Evolutionary conservation across 1,140 invertebrate genomes (phyloP).

Genomic region (Drosophila setifemur): DNA sequence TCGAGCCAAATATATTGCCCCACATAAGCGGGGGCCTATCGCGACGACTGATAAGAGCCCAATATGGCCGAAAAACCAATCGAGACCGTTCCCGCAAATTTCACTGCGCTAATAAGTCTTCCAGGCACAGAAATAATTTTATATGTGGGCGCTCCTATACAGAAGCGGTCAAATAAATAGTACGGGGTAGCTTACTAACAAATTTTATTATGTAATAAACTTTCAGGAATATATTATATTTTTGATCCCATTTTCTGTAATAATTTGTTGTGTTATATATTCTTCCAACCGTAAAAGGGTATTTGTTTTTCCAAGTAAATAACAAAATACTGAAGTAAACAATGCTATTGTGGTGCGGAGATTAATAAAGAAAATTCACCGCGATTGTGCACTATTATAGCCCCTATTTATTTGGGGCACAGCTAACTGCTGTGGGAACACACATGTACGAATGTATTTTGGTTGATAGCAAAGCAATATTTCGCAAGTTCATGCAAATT

Average conservation of each 20-base stretch:
- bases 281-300: too few species aligned
- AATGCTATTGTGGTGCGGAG: too few species aligned
- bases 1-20: conserved; percentile 3
- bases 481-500: conserved; percentile 22
- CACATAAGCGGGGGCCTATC: conserved; percentile 24
- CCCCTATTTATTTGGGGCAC: conserved; percentile 6
- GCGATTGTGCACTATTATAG: too few species aligned
- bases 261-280: too few species aligned
- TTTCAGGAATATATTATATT: too few species aligned
- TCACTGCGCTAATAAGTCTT: conserved; percentile 40
- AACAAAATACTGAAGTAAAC: too few species aligned
- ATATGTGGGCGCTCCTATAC: neutral
- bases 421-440: neutral
- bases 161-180: neutral
- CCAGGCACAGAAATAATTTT: conserved; percentile 7
- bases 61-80: conserved; percentile 28
- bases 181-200: too few species aligned
- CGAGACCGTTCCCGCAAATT: conserved; percentile 11
- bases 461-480: conserved; percentile 8
- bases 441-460: too few species aligned
- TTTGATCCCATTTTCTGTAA: too few species aligned
- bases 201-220: too few species aligned
- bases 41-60: conserved; percentile 11
- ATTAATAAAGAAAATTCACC: too few species aligned
- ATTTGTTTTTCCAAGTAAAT: too few species aligned